Evolutionary conservation across 2,797 vertebrate species (phyloP), one percentile per base, ranked within the genome.

Genomic region (Gymnoscopelus braueri): DNA sequence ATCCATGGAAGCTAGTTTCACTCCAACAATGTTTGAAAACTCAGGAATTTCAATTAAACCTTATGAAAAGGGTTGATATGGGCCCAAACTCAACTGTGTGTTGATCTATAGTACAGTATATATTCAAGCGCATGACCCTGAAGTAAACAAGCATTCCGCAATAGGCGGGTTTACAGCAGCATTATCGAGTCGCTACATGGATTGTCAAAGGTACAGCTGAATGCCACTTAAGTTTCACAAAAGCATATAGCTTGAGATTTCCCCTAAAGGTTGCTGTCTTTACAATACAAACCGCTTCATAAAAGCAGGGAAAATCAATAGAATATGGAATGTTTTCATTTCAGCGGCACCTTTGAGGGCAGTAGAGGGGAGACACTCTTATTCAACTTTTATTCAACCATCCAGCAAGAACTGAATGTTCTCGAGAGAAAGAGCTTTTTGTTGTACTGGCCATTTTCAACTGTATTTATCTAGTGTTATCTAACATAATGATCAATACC

Each of bases 281-380:
- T 5, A 63, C 0, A 15, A 57, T 12, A 26, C 12, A 69, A 67
- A 60, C 58, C 51, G 65, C 10, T 23, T 59, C 19, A 70, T 59
- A 65, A 53, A 75, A 39, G 11, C 29, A 47, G 13, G 48, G 19
- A 23, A 51, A 78, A 79, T 79, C 57, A 56, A 70, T 57, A 63
- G 19, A 32, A 35, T 11, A 12, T n/a, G 11, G 39, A 63, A 68
- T 65, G 58, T 65, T 63, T 65, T 72, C 39, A 65, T 64, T 67
- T 69, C 51, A 52, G 53, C 3, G 2, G 35, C 56, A 60, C 57
- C 71, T 67, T 65, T 52, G 0, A 50, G 23, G 47, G 58, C 65
- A 24, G 52, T 1, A 15, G 26, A 68, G 23, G 35, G 8, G 47
- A 52, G 32, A 71, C 7, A 14, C 12, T 4, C 3, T 59, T 23